Conservation (phyloP, 2,113 vertebrate species). For the Xenus cinereus region DNA sequence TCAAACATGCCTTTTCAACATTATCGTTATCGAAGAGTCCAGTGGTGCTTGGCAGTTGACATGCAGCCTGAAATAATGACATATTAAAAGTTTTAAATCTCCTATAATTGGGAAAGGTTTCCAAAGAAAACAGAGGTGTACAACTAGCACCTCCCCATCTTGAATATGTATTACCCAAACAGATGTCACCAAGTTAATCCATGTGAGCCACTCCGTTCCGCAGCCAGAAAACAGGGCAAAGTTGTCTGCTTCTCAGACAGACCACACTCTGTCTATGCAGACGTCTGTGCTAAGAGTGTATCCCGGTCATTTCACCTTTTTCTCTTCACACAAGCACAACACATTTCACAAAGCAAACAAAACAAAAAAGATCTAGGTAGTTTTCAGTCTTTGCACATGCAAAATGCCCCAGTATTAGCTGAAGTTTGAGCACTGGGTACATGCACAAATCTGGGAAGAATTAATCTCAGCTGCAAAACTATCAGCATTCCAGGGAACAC, state of each 20-base stretch:
- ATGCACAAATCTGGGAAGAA: background rate
- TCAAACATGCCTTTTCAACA: background rate
- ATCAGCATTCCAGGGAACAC: background rate
- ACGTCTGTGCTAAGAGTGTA: background rate
- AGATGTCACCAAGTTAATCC: constrained; percentile 34
- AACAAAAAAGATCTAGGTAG: fast-evolving
- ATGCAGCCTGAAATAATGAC: background rate
- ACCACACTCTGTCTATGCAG: background rate
- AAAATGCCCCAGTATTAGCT: fast-evolving
- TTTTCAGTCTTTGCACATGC: background rate
- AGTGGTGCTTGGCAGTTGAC: background rate
- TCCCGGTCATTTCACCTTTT: background rate
- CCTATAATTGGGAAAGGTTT: background rate
- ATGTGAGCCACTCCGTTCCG: background rate
- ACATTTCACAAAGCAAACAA: background rate
- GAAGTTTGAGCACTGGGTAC: background rate
- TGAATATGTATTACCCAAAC: background rate
- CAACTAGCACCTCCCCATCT: background rate
- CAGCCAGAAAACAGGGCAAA: background rate
- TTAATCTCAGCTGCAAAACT: background rate
- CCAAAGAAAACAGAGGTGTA: background rate
- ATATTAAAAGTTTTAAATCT: background rate
- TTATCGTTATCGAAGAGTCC: background rate
- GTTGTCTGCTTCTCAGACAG: background rate
- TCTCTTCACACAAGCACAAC: background rate